Conservation (phyloP, 2,888 invertebrate species). For the Schizaphis graminum region DNA sequence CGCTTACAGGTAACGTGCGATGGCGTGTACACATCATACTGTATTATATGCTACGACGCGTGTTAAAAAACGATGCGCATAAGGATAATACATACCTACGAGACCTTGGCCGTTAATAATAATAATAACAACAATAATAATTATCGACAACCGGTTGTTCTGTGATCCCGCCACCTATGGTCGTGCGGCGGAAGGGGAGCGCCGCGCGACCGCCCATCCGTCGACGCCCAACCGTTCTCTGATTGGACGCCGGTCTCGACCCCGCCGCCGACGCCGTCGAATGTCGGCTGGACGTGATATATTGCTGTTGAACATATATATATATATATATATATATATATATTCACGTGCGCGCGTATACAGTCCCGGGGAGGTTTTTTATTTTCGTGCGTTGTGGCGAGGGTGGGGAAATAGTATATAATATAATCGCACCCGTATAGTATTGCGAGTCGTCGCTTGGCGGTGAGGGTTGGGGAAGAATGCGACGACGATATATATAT, state of each 20-base stretch:
- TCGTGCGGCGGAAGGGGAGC: background rate
- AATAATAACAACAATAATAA: background rate
- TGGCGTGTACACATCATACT: background rate
- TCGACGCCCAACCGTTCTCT: conserved; percentile 45
- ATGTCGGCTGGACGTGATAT: background rate
- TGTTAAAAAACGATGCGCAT: background rate
- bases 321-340: background rate
- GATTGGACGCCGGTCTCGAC: background rate
- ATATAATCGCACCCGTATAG: background rate
- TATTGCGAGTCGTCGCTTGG: background rate
- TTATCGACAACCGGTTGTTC: conserved; percentile 39
- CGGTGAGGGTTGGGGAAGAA: background rate
- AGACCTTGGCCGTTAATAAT: conserved; percentile 32
- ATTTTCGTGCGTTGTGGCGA: background rate
- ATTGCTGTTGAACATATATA: background rate
- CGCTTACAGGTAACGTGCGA: background rate
- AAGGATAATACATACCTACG: background rate
- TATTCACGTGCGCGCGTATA: background rate
- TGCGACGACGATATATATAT: background rate
- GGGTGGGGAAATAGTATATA: background rate
- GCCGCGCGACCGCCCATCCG: conserved; percentile 43
- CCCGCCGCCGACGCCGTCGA: background rate
- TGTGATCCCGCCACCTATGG: background rate
- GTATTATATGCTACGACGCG: background rate
- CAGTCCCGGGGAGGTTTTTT: background rate